Evolutionary conservation across 2,888 invertebrate genomes (phyloP).

Genomic region (Drosophila incognita): DNA sequence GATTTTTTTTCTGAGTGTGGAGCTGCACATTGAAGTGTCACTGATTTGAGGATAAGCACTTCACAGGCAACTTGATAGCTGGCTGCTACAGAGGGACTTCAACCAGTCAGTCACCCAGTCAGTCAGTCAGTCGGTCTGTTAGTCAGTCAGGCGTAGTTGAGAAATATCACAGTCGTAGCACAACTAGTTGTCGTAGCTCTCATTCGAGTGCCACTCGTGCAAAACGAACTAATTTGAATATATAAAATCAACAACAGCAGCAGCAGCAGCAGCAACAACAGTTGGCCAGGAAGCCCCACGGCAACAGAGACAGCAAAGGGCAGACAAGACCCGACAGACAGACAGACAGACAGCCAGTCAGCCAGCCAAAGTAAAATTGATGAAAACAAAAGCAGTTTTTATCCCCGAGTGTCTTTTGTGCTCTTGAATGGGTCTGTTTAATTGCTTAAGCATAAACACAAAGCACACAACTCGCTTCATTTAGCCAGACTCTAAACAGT

Average conservation of each 20-base stretch:
- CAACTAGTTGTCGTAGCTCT: slow-evolving; percentile 55
- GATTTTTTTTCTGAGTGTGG: slow-evolving; percentile 7
- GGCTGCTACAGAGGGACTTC: slow-evolving; percentile 36
- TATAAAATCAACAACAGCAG: slow-evolving; percentile 73
- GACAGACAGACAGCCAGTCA: neutral
- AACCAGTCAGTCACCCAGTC: slow-evolving; percentile 29
- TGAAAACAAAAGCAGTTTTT: slow-evolving; percentile 66
- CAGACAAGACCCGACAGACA: slow-evolving; percentile 22
- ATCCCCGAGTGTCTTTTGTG: slow-evolving; percentile 53
- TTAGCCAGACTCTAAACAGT: slow-evolving; percentile 16
- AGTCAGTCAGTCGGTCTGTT: slow-evolving; percentile 17
- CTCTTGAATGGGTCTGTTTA: slow-evolving; percentile 53
- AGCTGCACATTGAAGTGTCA: slow-evolving; percentile 82
- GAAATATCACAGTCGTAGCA: slow-evolving; percentile 64
- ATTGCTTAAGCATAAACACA: slow-evolving; percentile 57
- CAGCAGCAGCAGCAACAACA: slow-evolving; percentile 14
- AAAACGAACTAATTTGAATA: slow-evolving; percentile 82
- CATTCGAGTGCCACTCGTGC: slow-evolving; percentile 79
- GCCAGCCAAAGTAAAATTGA: slow-evolving; percentile 48
- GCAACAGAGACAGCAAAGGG: slow-evolving; percentile 33
- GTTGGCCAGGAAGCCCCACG: slow-evolving; percentile 45
- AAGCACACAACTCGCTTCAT: slow-evolving; percentile 25
- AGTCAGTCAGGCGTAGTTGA: slow-evolving; percentile 62
- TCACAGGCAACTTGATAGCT: slow-evolving; percentile 81
- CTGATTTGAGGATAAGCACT: slow-evolving; percentile 82